phyloP scores from a whole-genome alignment of 2,888 invertebrate genomes.

The Sphinx pinastri region DNA sequence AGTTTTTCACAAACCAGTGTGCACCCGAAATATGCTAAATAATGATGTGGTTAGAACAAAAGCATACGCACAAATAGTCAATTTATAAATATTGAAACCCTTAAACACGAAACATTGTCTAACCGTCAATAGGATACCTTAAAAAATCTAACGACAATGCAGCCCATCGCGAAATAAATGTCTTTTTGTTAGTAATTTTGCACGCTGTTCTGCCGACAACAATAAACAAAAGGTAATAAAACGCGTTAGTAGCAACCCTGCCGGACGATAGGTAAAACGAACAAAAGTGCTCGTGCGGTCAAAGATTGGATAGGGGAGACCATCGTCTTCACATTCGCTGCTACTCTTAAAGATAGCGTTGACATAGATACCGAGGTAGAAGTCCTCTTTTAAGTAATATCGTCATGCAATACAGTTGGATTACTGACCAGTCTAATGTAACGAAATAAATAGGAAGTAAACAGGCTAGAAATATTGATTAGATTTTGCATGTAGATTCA shows the following conservation, averaged over 20 bases:
- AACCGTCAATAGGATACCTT: constrained; percentile 5
- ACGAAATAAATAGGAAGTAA: no score
- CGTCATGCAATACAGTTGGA: not conserved
- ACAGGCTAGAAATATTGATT: no score
- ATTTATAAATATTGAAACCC: not conserved
- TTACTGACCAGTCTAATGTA: no score
- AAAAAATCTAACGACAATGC: constrained; percentile 18
- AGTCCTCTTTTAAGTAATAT: not conserved
- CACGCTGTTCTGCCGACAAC: constrained; percentile 24
- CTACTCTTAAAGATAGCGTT: no score
- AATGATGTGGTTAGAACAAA: no score
- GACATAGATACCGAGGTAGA: not conserved
- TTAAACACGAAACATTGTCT: not conserved
- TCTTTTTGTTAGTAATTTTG: constrained; percentile 14
- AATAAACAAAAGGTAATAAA: constrained; percentile 30
- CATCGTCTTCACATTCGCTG: not conserved
- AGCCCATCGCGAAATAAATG: constrained; percentile 22
- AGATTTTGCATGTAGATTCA: no score
- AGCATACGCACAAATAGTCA: not conserved
- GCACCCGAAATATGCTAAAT: no score
- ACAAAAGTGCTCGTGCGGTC: constrained; percentile 21
- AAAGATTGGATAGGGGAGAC: constrained; percentile 13
- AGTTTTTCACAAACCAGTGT: no score
- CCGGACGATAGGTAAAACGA: constrained; percentile 30
- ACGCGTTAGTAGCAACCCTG: constrained; percentile 32